These are phyloP conservation scores for Cairina moschata DNA, from an alignment of 2,113 vertebrate genomes.

Conservation along the genomic window DNA sequence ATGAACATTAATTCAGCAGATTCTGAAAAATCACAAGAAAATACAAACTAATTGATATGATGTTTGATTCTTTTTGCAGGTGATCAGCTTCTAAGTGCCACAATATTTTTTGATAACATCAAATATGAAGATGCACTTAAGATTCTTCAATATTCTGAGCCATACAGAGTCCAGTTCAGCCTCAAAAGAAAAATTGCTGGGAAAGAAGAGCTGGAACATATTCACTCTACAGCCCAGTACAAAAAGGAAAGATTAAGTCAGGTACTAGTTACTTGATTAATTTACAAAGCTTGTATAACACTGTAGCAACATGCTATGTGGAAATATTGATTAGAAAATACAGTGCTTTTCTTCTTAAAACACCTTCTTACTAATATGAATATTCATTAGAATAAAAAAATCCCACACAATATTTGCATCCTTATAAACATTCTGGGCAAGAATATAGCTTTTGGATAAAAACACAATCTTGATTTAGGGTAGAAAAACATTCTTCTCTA, in stretches of 20 bases:
- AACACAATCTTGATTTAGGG: neutral
- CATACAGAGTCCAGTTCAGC: constrained; percentile 91
- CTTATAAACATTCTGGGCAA: neutral
- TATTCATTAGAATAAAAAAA: neutral
- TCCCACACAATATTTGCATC: neutral
- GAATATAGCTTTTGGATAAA: neutral
- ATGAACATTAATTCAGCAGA: neutral
- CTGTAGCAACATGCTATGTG: neutral
- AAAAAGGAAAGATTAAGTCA: constrained; percentile 66
- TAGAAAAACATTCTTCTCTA: neutral
- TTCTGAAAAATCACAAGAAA: neutral
- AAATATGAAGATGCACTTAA: constrained; percentile 94
- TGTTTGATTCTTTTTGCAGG: constrained; percentile 76
- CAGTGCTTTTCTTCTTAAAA: neutral
- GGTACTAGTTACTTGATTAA: neutral
- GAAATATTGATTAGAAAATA: neutral
- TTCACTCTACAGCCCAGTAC: constrained; percentile 15
- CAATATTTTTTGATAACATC: constrained; percentile 93
- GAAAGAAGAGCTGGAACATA: constrained; percentile 62
- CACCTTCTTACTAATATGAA: neutral
- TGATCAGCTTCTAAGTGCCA: constrained; percentile 94
- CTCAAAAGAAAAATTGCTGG: constrained; percentile 82
- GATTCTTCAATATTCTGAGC: constrained; percentile 93
- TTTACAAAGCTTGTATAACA: neutral
- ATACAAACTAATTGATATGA: neutral